Evolutionary conservation across 2,888 invertebrate species (phyloP).

Genomic region (Chrysodeixis includens): DNA sequence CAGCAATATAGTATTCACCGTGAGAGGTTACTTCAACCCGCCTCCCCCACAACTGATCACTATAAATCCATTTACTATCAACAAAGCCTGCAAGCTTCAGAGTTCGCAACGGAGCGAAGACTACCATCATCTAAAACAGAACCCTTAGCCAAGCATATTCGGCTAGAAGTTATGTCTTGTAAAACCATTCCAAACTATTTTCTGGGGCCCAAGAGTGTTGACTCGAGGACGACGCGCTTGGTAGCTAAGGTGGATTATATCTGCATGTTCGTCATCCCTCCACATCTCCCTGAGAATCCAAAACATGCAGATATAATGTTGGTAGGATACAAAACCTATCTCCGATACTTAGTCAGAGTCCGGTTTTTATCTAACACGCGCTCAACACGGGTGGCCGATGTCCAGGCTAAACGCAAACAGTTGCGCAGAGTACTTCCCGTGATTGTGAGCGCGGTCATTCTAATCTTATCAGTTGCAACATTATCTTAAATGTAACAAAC

Average conservation of each 20-base stretch:
- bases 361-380: constrained; percentile 2
- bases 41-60: not conserved
- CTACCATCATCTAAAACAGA: not conserved
- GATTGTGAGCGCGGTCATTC: constrained; percentile 7
- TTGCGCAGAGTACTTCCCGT: constrained; percentile 2
- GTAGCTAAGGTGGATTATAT: constrained; percentile 8
- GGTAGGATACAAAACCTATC: constrained; percentile 7
- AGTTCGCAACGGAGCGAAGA: not conserved
- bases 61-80: not conserved
- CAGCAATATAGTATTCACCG: not conserved
- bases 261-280: not conserved
- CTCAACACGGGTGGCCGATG: not conserved
- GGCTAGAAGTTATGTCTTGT: not conserved
- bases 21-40: not conserved
- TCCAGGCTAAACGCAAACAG: not conserved
- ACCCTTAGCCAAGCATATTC: not conserved
- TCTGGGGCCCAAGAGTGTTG: not conserved
- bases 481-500: constrained; percentile 20
- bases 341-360: not conserved
- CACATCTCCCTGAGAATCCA: not conserved
- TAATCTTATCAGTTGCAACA: constrained; percentile 19
- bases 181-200: not conserved
- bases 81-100: not conserved
- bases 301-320: constrained; percentile 10
- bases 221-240: constrained; percentile 1